Percentiles rank a stretch among this genome's conserved stretches.
These are phyloP conservation scores for Gymnoscelis rufifasciata DNA, from an alignment of 2,888 invertebrate genomes.

Conservation along the genomic window DNA sequence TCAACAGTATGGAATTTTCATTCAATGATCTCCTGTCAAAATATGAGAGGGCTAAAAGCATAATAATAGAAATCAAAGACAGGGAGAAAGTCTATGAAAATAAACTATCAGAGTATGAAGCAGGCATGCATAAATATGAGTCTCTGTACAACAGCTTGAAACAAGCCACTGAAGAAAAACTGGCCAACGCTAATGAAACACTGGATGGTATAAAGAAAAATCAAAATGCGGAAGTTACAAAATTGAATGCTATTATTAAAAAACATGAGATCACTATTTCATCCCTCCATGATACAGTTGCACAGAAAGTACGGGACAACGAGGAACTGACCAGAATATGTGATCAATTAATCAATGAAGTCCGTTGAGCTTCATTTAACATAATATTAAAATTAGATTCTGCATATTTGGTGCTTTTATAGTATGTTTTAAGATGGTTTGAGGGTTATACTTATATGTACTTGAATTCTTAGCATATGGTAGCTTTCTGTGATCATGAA, in stretches of 20 bases:
- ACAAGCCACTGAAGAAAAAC: constrained; percentile 89
- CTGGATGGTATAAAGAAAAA: constrained; percentile 85
- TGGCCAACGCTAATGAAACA: constrained; percentile 86
- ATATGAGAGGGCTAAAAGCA: constrained; percentile 82
- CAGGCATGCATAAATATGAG: constrained; percentile 85
- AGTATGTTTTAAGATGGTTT: constrained; percentile 20
- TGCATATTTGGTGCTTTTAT: constrained; percentile 29
- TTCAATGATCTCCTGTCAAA: constrained; percentile 81
- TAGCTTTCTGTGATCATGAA: constrained; percentile 26
- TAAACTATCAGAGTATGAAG: constrained; percentile 83
- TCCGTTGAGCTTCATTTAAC: constrained; percentile 37
- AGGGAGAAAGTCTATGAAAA: constrained; percentile 83
- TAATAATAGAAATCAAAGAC: constrained; percentile 73
- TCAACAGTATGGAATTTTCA: constrained; percentile 80
- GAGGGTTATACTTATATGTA: constrained; percentile 14
- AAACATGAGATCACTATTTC: constrained; percentile 92
- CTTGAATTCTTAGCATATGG: constrained; percentile 11
- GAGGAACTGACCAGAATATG: constrained; percentile 92
- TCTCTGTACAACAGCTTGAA: constrained; percentile 90
- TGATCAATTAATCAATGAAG: constrained; percentile 90
- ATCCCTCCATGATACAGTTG: constrained; percentile 88
- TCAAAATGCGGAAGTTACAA: constrained; percentile 87
- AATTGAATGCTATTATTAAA: constrained; percentile 90
- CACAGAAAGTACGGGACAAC: constrained; percentile 93
- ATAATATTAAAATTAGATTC: constrained; percentile 11